Percentiles rank a stretch among this genome's conserved stretches.
Evolutionary conservation across 2,888 invertebrate genomes (phyloP).

Genomic region (Volucella inanis): DNA sequence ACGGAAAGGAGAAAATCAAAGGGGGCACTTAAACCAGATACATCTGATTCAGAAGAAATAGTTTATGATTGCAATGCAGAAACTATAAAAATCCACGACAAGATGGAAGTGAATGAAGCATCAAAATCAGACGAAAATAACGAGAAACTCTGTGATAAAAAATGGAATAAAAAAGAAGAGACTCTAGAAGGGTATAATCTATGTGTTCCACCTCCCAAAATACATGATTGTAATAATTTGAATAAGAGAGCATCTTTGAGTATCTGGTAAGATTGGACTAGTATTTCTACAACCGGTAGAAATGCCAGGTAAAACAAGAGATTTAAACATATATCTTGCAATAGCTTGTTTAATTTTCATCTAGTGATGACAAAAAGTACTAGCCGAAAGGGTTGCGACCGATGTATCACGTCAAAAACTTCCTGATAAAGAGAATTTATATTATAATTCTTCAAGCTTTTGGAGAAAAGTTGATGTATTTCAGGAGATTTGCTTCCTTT

Average conservation of each 20-base stretch:
- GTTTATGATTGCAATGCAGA: neutral
- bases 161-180: slow-evolving; percentile 82
- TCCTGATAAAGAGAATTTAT: too few relatives aligned
- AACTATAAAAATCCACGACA: slow-evolving; percentile 20
- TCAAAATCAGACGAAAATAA: slow-evolving; percentile 76
- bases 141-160: slow-evolving; percentile 29
- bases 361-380: slow-evolving; percentile 76
- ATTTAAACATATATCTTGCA: slow-evolving; percentile 6
- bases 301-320: slow-evolving; percentile 75
- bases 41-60: slow-evolving; percentile 8
- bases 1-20: slow-evolving; percentile 48
- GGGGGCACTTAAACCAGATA: slow-evolving; percentile 5
- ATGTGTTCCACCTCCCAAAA: slow-evolving; percentile 94
- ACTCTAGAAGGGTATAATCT: slow-evolving; percentile 93
- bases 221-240: slow-evolving; percentile 94
- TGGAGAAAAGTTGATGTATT: too few relatives aligned
- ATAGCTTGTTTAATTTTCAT: neutral
- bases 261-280: slow-evolving; percentile 92
- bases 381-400: slow-evolving; percentile 76
- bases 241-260: slow-evolving; percentile 90
- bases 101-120: slow-evolving; percentile 75
- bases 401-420: too few relatives aligned
- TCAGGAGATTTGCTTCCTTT: too few relatives aligned
- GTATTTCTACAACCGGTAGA: slow-evolving; percentile 91
- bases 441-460: too few relatives aligned